These are phyloP conservation scores for Ariopsis seemanni DNA, from an alignment of 2,113 vertebrate genomes.

Conservation along the genomic window DNA sequence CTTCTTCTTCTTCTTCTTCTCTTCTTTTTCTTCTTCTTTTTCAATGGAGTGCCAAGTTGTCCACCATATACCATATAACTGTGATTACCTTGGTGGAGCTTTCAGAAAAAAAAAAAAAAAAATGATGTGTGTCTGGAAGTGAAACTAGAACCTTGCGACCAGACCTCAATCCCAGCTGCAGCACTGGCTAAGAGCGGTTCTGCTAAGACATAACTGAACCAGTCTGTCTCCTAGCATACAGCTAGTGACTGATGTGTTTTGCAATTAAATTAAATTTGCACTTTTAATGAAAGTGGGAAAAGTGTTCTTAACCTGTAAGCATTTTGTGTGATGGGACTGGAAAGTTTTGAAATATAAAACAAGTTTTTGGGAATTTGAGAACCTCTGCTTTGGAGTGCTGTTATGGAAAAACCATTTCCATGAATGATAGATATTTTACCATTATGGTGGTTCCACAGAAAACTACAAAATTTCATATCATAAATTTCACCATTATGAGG, in stretches of 20 bases:
- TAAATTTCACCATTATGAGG: background rate
- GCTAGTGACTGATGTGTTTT: background rate
- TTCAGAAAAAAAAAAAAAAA: background rate
- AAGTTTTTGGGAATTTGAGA: background rate
- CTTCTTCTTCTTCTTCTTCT: no score
- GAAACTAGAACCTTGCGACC: background rate
- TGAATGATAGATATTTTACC: background rate
- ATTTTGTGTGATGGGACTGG: no score
- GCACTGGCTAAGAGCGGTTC: no score
- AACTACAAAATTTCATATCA: background rate
- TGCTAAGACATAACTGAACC: background rate
- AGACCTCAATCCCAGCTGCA: background rate
- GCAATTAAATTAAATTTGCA: background rate
- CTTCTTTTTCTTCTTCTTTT: no score
- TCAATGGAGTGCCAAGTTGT: no score
- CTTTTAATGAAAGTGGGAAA: background rate
- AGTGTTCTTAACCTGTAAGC: background rate
- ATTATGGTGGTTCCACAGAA: background rate
- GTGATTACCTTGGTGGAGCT: background rate
- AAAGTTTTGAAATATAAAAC: background rate
- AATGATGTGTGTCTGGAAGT: background rate
- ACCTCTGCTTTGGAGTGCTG: background rate
- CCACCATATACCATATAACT: background rate
- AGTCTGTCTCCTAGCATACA: background rate
- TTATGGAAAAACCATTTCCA: background rate